Conservation (phyloP, 2,888 invertebrate species). For the Netelia melanura region DNA sequence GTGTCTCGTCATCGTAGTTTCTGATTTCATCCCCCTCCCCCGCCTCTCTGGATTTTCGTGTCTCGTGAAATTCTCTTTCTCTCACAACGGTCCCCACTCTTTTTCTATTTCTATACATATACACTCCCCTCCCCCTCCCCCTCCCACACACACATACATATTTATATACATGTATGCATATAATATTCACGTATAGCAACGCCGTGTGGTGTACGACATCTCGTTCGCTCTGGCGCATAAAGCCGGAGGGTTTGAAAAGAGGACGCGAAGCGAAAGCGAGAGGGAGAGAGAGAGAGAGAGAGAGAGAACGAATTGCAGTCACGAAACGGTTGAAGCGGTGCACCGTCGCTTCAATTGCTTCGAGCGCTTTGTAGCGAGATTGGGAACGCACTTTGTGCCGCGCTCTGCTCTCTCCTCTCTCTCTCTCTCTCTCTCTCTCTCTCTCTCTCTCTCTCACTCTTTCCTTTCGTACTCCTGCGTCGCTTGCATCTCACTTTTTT, state of each 20-base stretch:
- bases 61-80: constrained; percentile 30
- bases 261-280: constrained; percentile 13
- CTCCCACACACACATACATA: too few relatives aligned
- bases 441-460: constrained; percentile 5
- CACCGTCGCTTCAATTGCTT: constrained; percentile 69
- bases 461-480: background rate
- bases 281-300: constrained; percentile 40
- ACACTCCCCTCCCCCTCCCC: too few relatives aligned
- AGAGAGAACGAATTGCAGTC: constrained; percentile 66
- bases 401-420: constrained; percentile 7
- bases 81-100: background rate
- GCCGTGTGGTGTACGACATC: constrained; percentile 48
- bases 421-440: constrained; percentile 5
- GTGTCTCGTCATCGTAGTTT: constrained; percentile 6
- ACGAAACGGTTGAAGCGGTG: constrained; percentile 67
- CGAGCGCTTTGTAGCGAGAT: constrained; percentile 71
- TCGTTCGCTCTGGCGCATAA: constrained; percentile 48
- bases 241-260: constrained; percentile 30
- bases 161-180: too few relatives aligned
- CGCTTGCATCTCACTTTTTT: constrained; percentile 2
- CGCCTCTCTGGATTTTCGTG: constrained; percentile 9
- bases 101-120: too few relatives aligned
- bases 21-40: background rate
- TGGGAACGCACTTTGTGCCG: constrained; percentile 71
- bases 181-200: too few relatives aligned